Conservation (phyloP, 2,113 vertebrate species). For the Nothoprocta perdicaria region DNA sequence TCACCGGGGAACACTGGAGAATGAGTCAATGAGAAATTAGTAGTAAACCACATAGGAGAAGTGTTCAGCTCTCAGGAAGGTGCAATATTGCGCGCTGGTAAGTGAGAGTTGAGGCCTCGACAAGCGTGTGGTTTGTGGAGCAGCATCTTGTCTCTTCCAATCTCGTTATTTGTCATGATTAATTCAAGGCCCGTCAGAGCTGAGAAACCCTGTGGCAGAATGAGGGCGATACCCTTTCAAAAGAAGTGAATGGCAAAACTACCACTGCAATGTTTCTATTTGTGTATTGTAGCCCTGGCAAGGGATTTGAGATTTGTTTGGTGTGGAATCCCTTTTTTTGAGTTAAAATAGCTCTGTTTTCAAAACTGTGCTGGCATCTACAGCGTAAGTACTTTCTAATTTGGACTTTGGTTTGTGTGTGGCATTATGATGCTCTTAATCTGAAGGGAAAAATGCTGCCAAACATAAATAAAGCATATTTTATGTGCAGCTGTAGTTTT, state of each 20-base stretch:
- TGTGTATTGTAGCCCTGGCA: not conserved
- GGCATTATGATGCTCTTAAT: not conserved
- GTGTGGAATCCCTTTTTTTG: conserved; percentile 26
- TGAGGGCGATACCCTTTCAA: not conserved
- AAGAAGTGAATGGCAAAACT: not conserved
- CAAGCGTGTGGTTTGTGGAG: not conserved
- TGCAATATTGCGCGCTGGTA: not conserved
- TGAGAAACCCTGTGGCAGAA: not conserved
- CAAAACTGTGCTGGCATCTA: not conserved
- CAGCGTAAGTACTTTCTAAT: not conserved
- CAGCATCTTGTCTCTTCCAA: not conserved
- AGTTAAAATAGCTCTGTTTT: not conserved
- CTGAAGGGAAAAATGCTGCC: not conserved
- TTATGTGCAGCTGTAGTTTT: not conserved
- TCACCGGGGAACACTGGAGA: not conserved
- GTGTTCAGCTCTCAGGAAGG: not conserved
- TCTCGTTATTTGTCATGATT: not conserved
- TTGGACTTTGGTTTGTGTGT: not conserved
- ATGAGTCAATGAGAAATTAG: not conserved
- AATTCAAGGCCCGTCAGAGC: not conserved
- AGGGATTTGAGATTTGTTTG: not conserved
- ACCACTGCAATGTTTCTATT: not conserved
- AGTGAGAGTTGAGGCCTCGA: not conserved
- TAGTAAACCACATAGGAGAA: fast-evolving
- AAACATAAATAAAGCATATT: not conserved